A percentile compares a stretch with the other conserved stretches of the same genome.
These are phyloP conservation scores for Chaenocephalus aceratus DNA, from an alignment of 2,113 vertebrate species.

Conservation along the genomic window DNA sequence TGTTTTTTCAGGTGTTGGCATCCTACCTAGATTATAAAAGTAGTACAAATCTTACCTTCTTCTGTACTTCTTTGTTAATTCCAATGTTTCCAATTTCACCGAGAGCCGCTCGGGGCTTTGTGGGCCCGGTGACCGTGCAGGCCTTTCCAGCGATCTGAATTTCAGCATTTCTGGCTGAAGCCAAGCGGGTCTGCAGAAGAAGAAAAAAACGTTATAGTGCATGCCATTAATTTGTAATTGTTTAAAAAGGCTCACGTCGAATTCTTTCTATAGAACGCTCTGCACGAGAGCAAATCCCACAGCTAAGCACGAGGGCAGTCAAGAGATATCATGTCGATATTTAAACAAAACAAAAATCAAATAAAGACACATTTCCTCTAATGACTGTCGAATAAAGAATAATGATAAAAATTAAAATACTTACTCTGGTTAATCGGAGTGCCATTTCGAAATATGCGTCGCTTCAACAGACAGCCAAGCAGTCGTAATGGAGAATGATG, in stretches of 20 bases:
- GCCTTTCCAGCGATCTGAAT: slow-evolving; percentile 67
- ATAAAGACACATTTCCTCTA: background rate
- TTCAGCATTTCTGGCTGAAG: slow-evolving; percentile 63
- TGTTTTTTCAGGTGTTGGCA: no score
- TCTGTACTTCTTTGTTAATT: slow-evolving; percentile 35
- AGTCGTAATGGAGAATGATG: background rate
- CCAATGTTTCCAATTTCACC: slow-evolving; percentile 84
- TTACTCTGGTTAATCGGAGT: slow-evolving; percentile 78
- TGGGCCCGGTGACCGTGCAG: slow-evolving; percentile 46
- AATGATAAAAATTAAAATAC: background rate
- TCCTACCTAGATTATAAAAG: no score
- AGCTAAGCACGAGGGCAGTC: slow-evolving; percentile 9
- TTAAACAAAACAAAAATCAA: background rate
- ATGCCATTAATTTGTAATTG: rapidly evolving
- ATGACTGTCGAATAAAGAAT: rapidly evolving
- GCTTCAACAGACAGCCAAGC: background rate
- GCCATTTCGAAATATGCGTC: slow-evolving; percentile 72
- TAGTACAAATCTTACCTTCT: slow-evolving; percentile 69
- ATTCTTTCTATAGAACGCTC: background rate
- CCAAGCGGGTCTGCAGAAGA: slow-evolving; percentile 80
- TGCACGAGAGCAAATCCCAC: background rate
- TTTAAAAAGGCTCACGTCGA: no score
- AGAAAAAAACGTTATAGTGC: rapidly evolving
- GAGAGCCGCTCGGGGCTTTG: slow-evolving; percentile 79
- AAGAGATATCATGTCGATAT: background rate